These are phyloP conservation scores for Typhlomys cinereus DNA, from an alignment of 2,113 vertebrate genomes.

Conservation along the genomic window DNA sequence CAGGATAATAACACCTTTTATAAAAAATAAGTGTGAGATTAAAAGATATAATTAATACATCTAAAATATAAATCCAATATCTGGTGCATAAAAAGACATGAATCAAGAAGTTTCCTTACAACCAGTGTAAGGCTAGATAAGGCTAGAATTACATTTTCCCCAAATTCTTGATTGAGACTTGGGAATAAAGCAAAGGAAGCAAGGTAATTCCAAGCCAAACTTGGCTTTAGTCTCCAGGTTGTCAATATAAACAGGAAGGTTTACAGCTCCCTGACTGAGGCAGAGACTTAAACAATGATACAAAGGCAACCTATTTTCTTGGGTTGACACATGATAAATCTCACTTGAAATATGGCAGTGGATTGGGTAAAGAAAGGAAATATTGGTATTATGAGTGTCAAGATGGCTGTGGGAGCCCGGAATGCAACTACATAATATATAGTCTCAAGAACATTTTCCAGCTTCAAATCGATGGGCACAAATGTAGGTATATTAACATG, in stretches of 20 bases:
- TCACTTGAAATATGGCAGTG: neutral
- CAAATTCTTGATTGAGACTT: neutral
- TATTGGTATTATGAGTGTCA: neutral
- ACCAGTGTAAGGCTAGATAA: neutral
- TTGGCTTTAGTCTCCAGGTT: neutral
- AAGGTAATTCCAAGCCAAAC: neutral
- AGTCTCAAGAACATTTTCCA: constrained; percentile 7
- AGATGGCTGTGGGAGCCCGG: neutral
- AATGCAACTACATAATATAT: neutral
- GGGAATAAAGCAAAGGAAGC: neutral
- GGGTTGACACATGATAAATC: constrained; percentile 19
- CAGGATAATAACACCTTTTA: neutral
- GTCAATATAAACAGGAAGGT: constrained; percentile 3
- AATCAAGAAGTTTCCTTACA: neutral
- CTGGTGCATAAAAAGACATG: neutral
- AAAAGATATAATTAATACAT: neutral
- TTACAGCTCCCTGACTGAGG: constrained; percentile 9
- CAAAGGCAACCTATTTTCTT: constrained; percentile 6
- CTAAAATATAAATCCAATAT: neutral
- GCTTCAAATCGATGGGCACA: constrained; percentile 3
- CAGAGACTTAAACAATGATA: neutral
- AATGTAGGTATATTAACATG: neutral
- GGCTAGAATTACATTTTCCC: neutral
- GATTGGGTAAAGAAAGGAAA: neutral
- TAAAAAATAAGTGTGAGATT: neutral